A percentile compares a stretch with the other conserved stretches of the same genome.
Evolutionary conservation across 2,113 vertebrate species (phyloP).

Genomic region (Sorex fumeus): DNA sequence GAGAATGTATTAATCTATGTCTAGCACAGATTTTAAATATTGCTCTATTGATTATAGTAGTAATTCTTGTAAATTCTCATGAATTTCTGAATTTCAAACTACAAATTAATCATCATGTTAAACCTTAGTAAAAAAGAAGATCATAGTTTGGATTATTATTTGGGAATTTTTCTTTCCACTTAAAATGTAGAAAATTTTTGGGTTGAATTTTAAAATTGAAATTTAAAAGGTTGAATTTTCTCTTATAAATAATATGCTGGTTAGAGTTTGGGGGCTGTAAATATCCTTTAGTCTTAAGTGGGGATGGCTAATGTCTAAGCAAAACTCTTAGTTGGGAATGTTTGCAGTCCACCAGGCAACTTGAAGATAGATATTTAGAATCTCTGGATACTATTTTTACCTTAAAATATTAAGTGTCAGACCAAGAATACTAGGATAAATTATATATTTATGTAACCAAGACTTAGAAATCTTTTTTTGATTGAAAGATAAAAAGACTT

Average conservation of each 20-base stretch:
- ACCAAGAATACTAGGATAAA: neutral
- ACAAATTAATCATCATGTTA: neutral
- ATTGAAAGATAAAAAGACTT: neutral
- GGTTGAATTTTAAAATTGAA: too few species aligned
- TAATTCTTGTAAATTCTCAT: neutral
- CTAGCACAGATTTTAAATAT: neutral
- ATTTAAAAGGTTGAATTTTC: neutral
- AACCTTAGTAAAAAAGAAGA: neutral
- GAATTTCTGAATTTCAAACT: constrained; percentile 61
- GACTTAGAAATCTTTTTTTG: neutral
- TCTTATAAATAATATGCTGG: neutral
- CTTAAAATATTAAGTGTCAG: neutral
- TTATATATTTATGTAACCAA: neutral
- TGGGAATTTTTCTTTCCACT: neutral
- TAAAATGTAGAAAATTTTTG: neutral
- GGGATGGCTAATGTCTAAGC: neutral
- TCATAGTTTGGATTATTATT: neutral
- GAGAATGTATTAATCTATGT: constrained; percentile 30
- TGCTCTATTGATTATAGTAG: constrained; percentile 13
- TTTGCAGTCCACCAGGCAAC: neutral
- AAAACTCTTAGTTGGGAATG: neutral
- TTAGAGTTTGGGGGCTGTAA: neutral
- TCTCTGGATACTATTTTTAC: neutral
- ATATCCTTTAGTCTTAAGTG: neutral
- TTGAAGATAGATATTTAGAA: neutral